A percentile compares a stretch with the other conserved stretches of the same genome.
Conservation (phyloP, 1,140 invertebrate genomes). For the Stratiolaelaps scimitus region DNA sequence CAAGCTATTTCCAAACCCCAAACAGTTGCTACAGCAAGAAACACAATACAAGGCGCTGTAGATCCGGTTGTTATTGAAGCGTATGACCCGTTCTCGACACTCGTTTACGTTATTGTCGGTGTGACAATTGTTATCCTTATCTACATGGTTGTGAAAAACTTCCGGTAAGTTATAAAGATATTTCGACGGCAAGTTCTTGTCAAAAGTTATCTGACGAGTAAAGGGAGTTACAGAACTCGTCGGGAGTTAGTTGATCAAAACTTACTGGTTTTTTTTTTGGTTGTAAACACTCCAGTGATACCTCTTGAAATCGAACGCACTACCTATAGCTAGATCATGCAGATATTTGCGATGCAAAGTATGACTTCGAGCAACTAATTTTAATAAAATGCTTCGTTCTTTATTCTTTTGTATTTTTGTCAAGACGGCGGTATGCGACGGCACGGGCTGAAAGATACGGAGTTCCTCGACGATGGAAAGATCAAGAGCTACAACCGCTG, state of each 20-base stretch:
- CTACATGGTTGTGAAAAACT: constrained; percentile 26
- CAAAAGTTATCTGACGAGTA: no score
- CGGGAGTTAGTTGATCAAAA: no score
- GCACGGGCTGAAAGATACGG: constrained; percentile 8
- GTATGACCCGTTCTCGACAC: not conserved
- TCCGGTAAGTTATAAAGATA: not conserved
- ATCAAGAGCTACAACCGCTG: constrained; percentile 12
- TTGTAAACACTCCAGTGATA: no score
- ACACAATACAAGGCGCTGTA: no score
- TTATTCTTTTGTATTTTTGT: not conserved
- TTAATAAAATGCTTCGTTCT: not conserved
- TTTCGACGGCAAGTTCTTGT: not conserved
- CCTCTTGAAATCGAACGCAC: no score
- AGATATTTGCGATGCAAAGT: no score
- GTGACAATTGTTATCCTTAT: not conserved
- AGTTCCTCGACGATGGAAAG: constrained; percentile 3
- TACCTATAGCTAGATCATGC: no score
- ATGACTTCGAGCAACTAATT: not conserved
- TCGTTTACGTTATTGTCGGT: not conserved
- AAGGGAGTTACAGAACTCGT: no score
- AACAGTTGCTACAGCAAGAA: no score
- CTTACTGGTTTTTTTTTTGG: no score
- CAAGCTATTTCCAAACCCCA: no score
- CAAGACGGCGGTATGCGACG: constrained; percentile 7
- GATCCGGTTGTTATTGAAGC: not conserved